A percentile compares a stretch with the other conserved stretches of the same genome.
Evolutionary conservation across 2,113 vertebrate genomes (phyloP).

Genomic region (Corythoichthys haematopterus): DNA sequence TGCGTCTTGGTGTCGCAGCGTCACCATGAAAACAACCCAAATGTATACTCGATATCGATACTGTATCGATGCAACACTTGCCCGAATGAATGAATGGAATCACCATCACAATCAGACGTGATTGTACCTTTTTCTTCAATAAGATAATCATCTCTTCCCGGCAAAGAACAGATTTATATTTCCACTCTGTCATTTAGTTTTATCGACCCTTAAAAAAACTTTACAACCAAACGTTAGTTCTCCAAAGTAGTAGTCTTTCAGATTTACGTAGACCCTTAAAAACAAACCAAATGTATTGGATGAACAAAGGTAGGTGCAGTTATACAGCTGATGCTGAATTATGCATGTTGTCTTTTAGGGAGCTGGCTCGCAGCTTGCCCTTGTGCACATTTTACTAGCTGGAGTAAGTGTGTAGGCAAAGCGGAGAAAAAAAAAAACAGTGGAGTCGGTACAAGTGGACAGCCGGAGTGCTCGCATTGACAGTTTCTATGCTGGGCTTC

Average conservation of each 20-base stretch:
- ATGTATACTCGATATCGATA: no score
- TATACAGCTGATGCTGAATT: conserved; percentile 8
- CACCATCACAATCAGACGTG: background rate
- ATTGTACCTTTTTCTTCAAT: background rate
- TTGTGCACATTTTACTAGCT: conserved; percentile 24
- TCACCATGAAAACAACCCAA: no score
- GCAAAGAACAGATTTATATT: background rate
- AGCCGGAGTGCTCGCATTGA: conserved; percentile 30
- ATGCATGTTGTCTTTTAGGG: conserved; percentile 12
- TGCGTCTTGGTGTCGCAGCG: no score
- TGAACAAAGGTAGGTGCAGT: background rate
- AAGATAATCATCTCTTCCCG: background rate
- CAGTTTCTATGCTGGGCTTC: conserved; percentile 45
- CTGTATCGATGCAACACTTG: no score
- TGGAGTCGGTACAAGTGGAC: conserved; percentile 9
- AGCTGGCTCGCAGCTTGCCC: conserved; percentile 4
- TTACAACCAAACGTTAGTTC: background rate
- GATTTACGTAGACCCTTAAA: background rate
- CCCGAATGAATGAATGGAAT: background rate
- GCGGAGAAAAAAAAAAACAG: background rate
- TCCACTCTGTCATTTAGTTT: background rate
- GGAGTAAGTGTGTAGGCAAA: conserved; percentile 2
- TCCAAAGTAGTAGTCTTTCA: background rate
- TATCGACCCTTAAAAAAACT: background rate
- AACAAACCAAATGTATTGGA: background rate